Evolutionary conservation across 2,888 invertebrate species (phyloP), one percentile per base, ranked within the genome.

Genomic region (Sturmia bella): DNA sequence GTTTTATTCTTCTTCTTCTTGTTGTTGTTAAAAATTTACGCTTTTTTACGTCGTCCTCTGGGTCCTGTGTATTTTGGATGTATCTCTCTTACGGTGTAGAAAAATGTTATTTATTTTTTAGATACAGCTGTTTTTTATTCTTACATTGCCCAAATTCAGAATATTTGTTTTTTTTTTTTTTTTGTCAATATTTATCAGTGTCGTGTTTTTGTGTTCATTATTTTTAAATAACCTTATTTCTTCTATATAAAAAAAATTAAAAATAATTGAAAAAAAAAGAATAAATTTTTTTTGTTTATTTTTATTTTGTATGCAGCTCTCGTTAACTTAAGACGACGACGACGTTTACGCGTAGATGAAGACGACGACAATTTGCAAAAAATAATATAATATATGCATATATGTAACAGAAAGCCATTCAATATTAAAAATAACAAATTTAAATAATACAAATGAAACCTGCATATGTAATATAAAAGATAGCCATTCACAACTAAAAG

Each of bases 301-400:
- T 57, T 75, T 54, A 43, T 68, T 78, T 57, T 63, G 66, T 54
- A 64, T 64, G 52, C 75, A 81, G 82, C 84, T 84, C 80, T 84
- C 83, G 84, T 84, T 83, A 72, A 82, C 69, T 73, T 79, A 73
- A 80, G 80, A 76, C 79, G 80, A 84, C 80, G 80, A 84, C 77
- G 72, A 79, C 77, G 82, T 64, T 66, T 72, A 78, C 78, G 78
- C 70, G 78, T 78, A 78, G 78, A 82, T 81, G 83, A 83, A 79
- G 83, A 77, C 83, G 83, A 75, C 83, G 66, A 81, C 64, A 82
- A 64, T 76, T 76, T 57, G 56, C 78, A 83, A 68, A 69, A 69
- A 50, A 78, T 50, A 82, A 57, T 39, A 61, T 27, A 50, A 77
- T 66, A 61, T 37, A 83, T 27, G 76, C 24, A 77, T 66, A 61